Percentiles rank a stretch among this genome's conserved stretches.
phyloP scores from a whole-genome alignment of 2,797 vertebrate genomes.

The Bryconaethiops microstoma region DNA sequence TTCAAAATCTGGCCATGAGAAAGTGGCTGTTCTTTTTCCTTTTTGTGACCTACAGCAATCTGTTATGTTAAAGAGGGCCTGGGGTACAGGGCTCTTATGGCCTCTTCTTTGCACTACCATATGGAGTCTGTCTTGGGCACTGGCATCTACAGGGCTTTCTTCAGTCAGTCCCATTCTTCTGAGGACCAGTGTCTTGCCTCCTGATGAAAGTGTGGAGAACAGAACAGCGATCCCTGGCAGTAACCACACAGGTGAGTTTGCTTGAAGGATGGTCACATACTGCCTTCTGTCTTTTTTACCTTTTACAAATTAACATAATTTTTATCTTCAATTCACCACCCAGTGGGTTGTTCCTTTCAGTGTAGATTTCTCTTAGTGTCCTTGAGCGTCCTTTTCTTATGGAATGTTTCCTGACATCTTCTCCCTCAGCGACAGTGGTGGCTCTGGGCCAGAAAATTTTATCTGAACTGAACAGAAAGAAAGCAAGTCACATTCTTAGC shows the following conservation, averaged over 20 bases:
- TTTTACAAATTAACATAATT: background rate
- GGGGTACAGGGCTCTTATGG: slow-evolving; percentile 10
- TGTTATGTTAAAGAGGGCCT: slow-evolving; percentile 15
- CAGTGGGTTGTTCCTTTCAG: background rate
- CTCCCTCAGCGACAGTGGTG: no score
- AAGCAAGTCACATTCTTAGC: no score
- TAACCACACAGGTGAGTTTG: slow-evolving; percentile 56
- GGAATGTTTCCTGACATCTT: no score
- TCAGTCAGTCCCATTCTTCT: slow-evolving; percentile 39
- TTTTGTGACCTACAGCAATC: slow-evolving; percentile 12
- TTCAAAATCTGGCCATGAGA: background rate
- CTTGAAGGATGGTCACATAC: background rate
- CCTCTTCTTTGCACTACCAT: slow-evolving; percentile 32
- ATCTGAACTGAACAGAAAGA: no score
- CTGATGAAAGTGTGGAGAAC: slow-evolving; percentile 29
- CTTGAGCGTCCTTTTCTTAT: no score
- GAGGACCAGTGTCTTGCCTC: slow-evolving; percentile 18
- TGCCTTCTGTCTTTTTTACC: background rate
- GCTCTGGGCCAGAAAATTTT: no score
- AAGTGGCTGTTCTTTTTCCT: background rate
- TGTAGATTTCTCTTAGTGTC: background rate
- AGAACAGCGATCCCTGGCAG: slow-evolving; percentile 22
- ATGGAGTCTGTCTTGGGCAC: slow-evolving; percentile 37
- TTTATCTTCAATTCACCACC: background rate
- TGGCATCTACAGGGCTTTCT: slow-evolving; percentile 21